Evolutionary conservation across 2,797 vertebrate species (phyloP).

Genomic region (Peromyscus attwateri): DNA sequence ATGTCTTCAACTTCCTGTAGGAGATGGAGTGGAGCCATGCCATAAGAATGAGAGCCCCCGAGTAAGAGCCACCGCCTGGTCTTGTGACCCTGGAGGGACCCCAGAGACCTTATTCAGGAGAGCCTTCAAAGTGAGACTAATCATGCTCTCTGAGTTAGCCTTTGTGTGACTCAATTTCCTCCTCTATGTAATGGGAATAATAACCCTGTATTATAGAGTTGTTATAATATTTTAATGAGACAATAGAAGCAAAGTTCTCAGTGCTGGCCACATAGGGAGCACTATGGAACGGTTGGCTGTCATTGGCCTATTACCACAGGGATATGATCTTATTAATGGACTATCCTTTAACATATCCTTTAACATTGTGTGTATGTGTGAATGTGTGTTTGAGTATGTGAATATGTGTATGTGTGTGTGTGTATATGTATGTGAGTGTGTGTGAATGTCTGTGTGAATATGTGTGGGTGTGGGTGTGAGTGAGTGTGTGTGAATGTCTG

Average conservation of each 20-base stretch:
- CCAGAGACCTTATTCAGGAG: background rate
- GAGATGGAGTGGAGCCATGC: background rate
- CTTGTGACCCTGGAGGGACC: too few species aligned
- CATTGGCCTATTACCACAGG: background rate
- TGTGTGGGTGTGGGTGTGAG: too few species aligned
- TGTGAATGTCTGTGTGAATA: background rate
- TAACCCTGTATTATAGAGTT: background rate
- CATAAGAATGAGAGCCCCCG: background rate
- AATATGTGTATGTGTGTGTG: rapidly evolving
- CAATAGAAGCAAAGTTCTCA: background rate
- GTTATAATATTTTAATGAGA: background rate
- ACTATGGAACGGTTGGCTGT: background rate
- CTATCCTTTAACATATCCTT: background rate
- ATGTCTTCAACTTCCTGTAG: background rate
- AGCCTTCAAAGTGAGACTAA: background rate
- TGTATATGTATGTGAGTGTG: rapidly evolving
- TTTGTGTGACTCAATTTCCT: background rate
- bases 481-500: background rate
- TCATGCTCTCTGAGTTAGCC: background rate
- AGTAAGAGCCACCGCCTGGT: background rate
- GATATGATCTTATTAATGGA: background rate
- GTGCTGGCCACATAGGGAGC: background rate
- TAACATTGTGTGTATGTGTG: background rate
- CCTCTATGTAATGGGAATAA: background rate
- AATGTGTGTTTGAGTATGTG: background rate